Percentiles rank a stretch among this genome's conserved stretches.
Conservation (phyloP, 2,113 vertebrate genomes). For the Crocuta crocuta region DNA sequence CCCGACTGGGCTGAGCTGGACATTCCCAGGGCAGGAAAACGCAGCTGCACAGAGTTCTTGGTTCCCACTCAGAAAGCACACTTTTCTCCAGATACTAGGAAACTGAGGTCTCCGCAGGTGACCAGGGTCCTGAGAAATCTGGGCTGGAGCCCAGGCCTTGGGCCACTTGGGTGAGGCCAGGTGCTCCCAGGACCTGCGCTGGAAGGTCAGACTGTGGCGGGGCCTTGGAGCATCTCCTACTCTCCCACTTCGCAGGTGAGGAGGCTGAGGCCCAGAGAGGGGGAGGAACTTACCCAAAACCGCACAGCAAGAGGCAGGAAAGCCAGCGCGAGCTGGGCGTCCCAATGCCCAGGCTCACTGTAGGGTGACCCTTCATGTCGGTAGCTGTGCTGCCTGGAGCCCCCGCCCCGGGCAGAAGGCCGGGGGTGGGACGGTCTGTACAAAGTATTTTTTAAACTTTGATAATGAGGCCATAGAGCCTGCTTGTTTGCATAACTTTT, state of each 20-base stretch:
- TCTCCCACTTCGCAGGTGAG: neutral
- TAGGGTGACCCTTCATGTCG: rapidly evolving
- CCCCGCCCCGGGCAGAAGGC: neutral
- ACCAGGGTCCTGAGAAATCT: rapidly evolving
- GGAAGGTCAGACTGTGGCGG: neutral
- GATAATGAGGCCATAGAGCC: neutral
- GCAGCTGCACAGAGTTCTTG: rapidly evolving
- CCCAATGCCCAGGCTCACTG: rapidly evolving
- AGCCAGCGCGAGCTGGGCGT: rapidly evolving
- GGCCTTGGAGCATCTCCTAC: rapidly evolving
- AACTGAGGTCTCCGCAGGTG: rapidly evolving
- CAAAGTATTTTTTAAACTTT: conserved; percentile 22
- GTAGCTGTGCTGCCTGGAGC: rapidly evolving
- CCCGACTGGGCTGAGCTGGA: neutral
- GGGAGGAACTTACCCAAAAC: neutral
- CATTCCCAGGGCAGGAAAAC: rapidly evolving
- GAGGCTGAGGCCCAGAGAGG: neutral
- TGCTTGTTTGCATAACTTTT: conserved; percentile 44
- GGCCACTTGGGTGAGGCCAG: neutral
- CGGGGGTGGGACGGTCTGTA: rapidly evolving
- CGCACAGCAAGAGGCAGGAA: neutral
- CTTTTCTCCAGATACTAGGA: neutral
- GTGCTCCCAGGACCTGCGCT: rapidly evolving
- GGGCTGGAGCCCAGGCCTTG: neutral
- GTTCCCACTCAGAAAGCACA: neutral